A percentile compares a stretch with the other conserved stretches of the same genome.
These are phyloP conservation scores for Clytia hemisphaerica DNA, from an alignment of 30 jellyfish, hydroid and myxozoan species.

Conservation along the genomic window DNA sequence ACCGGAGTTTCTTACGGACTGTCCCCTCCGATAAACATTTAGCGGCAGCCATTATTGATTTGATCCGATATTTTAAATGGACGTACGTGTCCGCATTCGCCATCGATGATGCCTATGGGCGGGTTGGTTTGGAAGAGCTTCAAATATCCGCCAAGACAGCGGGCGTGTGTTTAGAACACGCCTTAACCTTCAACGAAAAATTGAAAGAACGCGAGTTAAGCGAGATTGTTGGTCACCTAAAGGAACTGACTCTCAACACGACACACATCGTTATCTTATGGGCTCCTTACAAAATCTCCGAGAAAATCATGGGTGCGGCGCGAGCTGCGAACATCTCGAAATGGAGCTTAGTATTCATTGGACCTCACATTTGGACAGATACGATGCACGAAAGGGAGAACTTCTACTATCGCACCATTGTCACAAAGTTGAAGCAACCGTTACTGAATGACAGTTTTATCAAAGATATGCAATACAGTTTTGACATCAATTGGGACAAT, in stretches of 20 bases:
- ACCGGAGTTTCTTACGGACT: constrained; percentile 81
- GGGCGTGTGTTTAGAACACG: constrained; percentile 50
- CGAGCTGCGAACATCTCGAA: too few species aligned
- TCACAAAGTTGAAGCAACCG: too few species aligned
- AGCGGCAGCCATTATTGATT: constrained; percentile 54
- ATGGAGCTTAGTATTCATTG: too few species aligned
- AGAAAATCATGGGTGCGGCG: constrained; percentile 41
- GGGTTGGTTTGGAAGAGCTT: constrained; percentile 63
- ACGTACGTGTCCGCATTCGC: constrained; percentile 61
- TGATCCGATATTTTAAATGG: constrained; percentile 63
- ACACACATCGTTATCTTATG: constrained; percentile 71
- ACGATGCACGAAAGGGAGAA: too few species aligned
- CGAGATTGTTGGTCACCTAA: constrained; percentile 10
- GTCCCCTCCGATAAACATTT: constrained; percentile 80
- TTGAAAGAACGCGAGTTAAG: constrained; percentile 1
- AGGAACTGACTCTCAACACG: constrained; percentile 43
- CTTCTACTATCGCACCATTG: too few species aligned
- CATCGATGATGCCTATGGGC: constrained; percentile 80
- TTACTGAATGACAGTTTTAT: too few species aligned
- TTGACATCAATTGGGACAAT: constrained; percentile 6
- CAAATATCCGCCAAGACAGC: constrained; percentile 33
- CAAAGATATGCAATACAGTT: too few species aligned
- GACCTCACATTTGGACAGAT: too few species aligned
- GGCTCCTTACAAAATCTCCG: constrained; percentile 62
- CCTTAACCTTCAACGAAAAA: constrained; percentile 25